phyloP scores from a whole-genome alignment of 2,113 vertebrate genomes.

The Burhinus oedicnemus region DNA sequence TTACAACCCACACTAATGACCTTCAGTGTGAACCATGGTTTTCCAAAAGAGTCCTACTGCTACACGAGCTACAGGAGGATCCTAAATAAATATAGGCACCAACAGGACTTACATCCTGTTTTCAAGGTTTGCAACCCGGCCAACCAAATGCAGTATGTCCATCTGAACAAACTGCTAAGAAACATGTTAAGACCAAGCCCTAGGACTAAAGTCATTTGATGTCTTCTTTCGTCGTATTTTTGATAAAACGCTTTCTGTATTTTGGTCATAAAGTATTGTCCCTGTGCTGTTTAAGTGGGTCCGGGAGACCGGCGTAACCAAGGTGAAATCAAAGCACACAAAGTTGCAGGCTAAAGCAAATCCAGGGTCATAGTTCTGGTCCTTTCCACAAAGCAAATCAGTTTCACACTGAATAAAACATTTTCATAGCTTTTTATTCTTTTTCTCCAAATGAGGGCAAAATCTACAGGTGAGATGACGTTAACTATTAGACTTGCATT shows the following conservation, averaged over 20 bases:
- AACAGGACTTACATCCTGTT: not conserved
- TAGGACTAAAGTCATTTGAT: not conserved
- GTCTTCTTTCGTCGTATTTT: not conserved
- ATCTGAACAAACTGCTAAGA: not conserved
- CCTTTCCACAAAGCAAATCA: not conserved
- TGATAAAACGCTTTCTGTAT: not conserved
- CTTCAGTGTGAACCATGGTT: not conserved
- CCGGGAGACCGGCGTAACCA: not conserved
- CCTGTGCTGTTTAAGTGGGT: not conserved
- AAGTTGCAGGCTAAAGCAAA: not conserved
- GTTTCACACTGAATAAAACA: not conserved
- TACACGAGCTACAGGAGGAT: not conserved
- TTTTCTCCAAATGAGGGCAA: not conserved
- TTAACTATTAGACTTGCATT: not conserved
- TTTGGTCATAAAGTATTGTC: not conserved
- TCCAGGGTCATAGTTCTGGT: not conserved
- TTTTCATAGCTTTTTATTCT: not conserved
- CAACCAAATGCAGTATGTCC: not conserved
- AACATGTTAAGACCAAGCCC: not conserved
- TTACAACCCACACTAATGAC: not conserved
- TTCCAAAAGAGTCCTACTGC: not conserved
- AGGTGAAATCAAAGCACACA: not conserved
- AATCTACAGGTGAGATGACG: not conserved
- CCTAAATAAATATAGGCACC: not conserved
- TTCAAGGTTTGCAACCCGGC: not conserved